Percentiles rank a stretch among this genome's conserved stretches.
Conservation (phyloP, 1,140 invertebrate genomes). For the Medauroidea extradentata region DNA sequence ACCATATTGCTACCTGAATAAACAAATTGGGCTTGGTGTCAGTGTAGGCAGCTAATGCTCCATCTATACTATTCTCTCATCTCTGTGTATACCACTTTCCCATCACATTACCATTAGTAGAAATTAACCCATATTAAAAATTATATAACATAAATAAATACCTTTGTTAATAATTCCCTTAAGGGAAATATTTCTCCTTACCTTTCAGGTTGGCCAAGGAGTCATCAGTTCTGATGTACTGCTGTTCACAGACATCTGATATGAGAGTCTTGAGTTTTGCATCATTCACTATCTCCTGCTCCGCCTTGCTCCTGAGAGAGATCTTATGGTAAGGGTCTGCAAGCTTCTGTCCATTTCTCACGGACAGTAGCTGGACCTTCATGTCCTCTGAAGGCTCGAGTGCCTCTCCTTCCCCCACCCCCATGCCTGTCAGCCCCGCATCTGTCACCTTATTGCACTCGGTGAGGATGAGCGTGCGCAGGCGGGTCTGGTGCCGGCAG, state of each 20-base stretch:
- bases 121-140: too few species aligned
- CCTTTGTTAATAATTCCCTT: too few species aligned
- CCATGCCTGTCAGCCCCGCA: conserved; percentile 60
- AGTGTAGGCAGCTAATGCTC: too few species aligned
- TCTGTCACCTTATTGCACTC: conserved; percentile 62
- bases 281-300: conserved; percentile 61
- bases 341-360: background rate
- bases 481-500: conserved; percentile 53
- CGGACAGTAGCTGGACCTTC: background rate
- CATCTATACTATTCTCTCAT: too few species aligned
- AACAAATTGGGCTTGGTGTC: too few species aligned
- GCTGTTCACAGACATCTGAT: conserved; percentile 53
- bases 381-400: conserved; percentile 20
- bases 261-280: conserved; percentile 57
- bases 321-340: conserved; percentile 42
- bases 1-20: too few species aligned
- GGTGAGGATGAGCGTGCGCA: conserved; percentile 56
- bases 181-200: conserved; percentile 3
- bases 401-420: conserved; percentile 39
- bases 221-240: conserved; percentile 44
- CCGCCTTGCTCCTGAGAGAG: conserved; percentile 56
- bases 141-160: too few species aligned
- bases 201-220: conserved; percentile 53
- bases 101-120: too few species aligned
- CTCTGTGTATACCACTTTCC: too few species aligned